A percentile compares a stretch with the other conserved stretches of the same genome.
These are phyloP conservation scores for Plagodis pulveraria DNA, from an alignment of 2,888 invertebrate genomes.

Conservation along the genomic window DNA sequence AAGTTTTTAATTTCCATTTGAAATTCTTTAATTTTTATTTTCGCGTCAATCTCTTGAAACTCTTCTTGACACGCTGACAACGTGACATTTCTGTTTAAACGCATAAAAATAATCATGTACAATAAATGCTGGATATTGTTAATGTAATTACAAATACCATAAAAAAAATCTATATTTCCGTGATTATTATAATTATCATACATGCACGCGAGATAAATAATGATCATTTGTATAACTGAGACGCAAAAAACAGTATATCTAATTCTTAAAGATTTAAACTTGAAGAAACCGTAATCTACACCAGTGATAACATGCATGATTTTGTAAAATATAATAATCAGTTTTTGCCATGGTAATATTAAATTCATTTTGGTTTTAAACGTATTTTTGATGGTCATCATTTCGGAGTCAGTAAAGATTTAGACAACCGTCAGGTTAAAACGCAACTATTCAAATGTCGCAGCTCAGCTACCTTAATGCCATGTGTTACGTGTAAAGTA, in stretches of 20 bases:
- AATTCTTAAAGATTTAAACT: background rate
- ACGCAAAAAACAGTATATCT: background rate
- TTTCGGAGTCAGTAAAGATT: too few relatives aligned
- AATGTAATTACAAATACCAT: background rate
- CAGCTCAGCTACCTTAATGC: too few relatives aligned
- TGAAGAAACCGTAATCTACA: background rate
- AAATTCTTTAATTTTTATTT: background rate
- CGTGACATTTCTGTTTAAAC: background rate
- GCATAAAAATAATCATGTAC: background rate
- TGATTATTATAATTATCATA: too few relatives aligned
- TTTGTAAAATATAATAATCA: background rate
- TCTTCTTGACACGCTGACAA: background rate
- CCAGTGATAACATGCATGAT: background rate
- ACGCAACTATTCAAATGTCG: too few relatives aligned
- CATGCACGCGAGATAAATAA: background rate
- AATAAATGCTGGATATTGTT: background rate
- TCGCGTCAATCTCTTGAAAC: background rate
- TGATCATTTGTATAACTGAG: background rate
- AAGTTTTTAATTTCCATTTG: background rate
- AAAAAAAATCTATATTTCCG: too few relatives aligned
- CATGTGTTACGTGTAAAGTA: too few relatives aligned
- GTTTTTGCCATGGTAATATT: background rate
- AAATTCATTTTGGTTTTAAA: too few relatives aligned
- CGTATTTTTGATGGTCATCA: too few relatives aligned
- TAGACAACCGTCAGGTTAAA: too few relatives aligned